Evolutionary conservation across 1,140 invertebrate species (phyloP).

Genomic region (Marisa cornuarietis): DNA sequence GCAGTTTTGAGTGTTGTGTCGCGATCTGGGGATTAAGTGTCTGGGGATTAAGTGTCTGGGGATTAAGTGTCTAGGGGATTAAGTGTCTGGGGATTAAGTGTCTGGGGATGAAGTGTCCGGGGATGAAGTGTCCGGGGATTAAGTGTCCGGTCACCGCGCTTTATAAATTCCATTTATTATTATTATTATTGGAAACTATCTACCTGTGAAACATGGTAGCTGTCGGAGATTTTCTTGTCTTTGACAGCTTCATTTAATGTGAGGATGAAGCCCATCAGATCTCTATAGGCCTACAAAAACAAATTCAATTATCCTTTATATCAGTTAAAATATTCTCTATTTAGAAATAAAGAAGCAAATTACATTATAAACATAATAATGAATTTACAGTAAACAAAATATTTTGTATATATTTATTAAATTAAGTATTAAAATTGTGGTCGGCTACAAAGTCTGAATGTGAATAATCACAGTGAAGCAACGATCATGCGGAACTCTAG

Average conservation of each 20-base stretch:
- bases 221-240: constrained; percentile 77
- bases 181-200: constrained; percentile 58
- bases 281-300: constrained; percentile 69
- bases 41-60: no score
- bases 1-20: no score
- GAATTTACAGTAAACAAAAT: not conserved
- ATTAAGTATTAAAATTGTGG: no score
- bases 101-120: no score
- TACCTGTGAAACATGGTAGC: constrained; percentile 68
- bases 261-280: constrained; percentile 87
- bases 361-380: not conserved
- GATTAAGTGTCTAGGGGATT: no score
- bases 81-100: no score
- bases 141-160: no score
- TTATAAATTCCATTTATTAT: no score
- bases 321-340: not conserved
- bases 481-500: not conserved
- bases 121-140: no score
- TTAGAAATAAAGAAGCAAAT: not conserved
- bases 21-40: no score
- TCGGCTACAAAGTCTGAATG: not conserved
- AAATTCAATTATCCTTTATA: not conserved
- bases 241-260: constrained; percentile 86
- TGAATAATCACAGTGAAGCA: not conserved
- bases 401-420: not conserved